A percentile compares a stretch with the other conserved stretches of the same genome.
These are phyloP conservation scores for Bruchidius siliquastri DNA, from an alignment of 2,888 invertebrate species.

Conservation along the genomic window DNA sequence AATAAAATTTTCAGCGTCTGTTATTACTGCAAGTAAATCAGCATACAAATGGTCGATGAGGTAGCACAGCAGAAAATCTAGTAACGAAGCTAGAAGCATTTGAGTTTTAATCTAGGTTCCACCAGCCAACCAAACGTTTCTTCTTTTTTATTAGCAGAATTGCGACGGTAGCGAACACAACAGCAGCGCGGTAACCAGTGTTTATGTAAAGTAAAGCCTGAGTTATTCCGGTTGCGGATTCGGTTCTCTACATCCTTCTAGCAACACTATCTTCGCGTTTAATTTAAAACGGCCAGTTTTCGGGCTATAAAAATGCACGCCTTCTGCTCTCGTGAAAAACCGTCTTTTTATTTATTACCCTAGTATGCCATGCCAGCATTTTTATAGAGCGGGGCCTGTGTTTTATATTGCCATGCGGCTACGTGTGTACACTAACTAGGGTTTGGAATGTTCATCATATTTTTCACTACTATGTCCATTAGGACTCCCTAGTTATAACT, in stretches of 20 bases:
- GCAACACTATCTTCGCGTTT: constrained; percentile 48
- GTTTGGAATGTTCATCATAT: too few species aligned
- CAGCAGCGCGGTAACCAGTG: constrained; percentile 26
- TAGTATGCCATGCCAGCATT: constrained; percentile 23
- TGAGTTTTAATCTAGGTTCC: background rate
- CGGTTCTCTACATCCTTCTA: constrained; percentile 35
- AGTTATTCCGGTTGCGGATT: constrained; percentile 41
- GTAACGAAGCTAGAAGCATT: background rate
- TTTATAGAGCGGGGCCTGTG: constrained; percentile 18
- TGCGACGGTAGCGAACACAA: constrained; percentile 12
- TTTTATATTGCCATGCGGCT: too few species aligned
- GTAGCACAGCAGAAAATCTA: constrained; percentile 11
- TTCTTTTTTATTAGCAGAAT: background rate
- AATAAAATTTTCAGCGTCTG: too few species aligned
- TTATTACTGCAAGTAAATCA: too few species aligned
- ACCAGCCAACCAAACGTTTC: background rate
- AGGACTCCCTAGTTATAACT: too few species aligned
- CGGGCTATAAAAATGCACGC: constrained; percentile 51
- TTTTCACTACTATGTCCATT: too few species aligned
- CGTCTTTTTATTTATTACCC: constrained; percentile 49
- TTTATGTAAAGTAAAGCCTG: constrained; percentile 33
- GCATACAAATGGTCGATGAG: too few species aligned
- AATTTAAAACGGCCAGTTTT: constrained; percentile 51
- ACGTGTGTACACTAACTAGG: too few species aligned
- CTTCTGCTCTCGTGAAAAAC: constrained; percentile 49